Percentiles rank a stretch among this genome's conserved stretches.
These are phyloP conservation scores for Sipunculus nudus DNA, from an alignment of 2,888 invertebrate genomes.

Conservation along the genomic window DNA sequence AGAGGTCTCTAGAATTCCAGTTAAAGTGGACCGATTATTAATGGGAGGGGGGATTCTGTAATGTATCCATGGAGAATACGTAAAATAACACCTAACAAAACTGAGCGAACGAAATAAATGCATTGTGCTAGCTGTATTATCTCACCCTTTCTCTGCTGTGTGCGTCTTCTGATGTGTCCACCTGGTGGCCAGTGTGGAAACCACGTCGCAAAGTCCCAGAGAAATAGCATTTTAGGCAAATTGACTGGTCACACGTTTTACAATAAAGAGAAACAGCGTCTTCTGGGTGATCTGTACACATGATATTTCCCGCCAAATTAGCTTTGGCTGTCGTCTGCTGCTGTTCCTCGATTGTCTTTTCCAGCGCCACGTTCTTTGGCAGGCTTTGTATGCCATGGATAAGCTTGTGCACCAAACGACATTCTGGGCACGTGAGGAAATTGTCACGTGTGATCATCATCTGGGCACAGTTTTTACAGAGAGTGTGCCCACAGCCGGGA, in stretches of 20 bases:
- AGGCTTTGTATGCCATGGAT: constrained; percentile 34
- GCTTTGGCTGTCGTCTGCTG: constrained; percentile 17
- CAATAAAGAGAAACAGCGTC: constrained; percentile 35
- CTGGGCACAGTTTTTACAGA: constrained; percentile 33
- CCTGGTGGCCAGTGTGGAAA: constrained; percentile 32
- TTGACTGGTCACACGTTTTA: constrained; percentile 37
- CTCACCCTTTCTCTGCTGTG: constrained; percentile 34
- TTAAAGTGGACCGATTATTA: no score
- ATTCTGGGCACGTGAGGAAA: constrained; percentile 38
- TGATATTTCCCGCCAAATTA: background rate
- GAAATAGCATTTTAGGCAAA: constrained; percentile 40
- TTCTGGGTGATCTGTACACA: constrained; percentile 38
- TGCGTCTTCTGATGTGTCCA: constrained; percentile 39
- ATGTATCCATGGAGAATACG: no score
- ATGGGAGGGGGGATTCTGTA: no score
- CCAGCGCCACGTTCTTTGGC: constrained; percentile 38
- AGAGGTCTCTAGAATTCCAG: no score
- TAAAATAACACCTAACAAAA: no score
- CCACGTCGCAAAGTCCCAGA: constrained; percentile 20
- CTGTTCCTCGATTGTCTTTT: constrained; percentile 31
- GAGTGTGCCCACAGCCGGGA: constrained; percentile 39
- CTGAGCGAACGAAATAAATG: no score
- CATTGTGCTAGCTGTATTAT: no score
- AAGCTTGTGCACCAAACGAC: constrained; percentile 35
- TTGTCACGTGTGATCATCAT: constrained; percentile 30